phyloP scores from a whole-genome alignment of 2,888 invertebrate genomes.

The Trisateles emortualis region DNA sequence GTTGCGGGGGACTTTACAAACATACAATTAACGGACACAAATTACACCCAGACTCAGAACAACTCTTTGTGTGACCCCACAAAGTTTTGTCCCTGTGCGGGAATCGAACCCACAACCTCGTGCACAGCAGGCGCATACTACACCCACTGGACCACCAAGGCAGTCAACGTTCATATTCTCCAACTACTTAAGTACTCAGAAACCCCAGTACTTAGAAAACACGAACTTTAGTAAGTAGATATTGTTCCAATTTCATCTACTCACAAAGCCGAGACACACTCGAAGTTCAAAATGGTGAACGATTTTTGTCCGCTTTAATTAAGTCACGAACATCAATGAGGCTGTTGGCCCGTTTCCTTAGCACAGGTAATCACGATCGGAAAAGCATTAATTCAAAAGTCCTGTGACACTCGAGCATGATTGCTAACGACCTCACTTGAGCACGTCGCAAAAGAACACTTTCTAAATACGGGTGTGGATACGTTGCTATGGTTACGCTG shows the following conservation, averaged over 20 bases:
- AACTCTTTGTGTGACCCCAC: too few species aligned
- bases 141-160: too few species aligned
- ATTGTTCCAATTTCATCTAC: conserved; percentile 45
- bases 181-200: conserved; percentile 12
- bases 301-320: conserved; percentile 69
- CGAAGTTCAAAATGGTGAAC: conserved; percentile 58
- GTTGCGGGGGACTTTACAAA: too few species aligned
- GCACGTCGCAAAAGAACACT: conserved; percentile 66
- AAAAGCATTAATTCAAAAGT: conserved; percentile 76
- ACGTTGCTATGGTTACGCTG: conserved; percentile 10
- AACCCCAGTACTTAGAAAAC: conserved; percentile 14
- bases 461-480: conserved; percentile 45
- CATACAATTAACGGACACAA: too few species aligned
- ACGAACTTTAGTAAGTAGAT: conserved; percentile 26
- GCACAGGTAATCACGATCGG: conserved; percentile 73
- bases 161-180: too few species aligned
- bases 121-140: too few species aligned
- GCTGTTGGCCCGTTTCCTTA: conserved; percentile 61
- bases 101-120: too few species aligned
- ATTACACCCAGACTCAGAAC: too few species aligned
- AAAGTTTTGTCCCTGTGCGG: too few species aligned
- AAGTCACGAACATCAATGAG: conserved; percentile 70
- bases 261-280: conserved; percentile 47
- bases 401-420: conserved; percentile 58
- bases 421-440: conserved; percentile 68